phyloP scores from a whole-genome alignment of 2,113 vertebrate genomes.

The Gallinago paraguaiae region DNA sequence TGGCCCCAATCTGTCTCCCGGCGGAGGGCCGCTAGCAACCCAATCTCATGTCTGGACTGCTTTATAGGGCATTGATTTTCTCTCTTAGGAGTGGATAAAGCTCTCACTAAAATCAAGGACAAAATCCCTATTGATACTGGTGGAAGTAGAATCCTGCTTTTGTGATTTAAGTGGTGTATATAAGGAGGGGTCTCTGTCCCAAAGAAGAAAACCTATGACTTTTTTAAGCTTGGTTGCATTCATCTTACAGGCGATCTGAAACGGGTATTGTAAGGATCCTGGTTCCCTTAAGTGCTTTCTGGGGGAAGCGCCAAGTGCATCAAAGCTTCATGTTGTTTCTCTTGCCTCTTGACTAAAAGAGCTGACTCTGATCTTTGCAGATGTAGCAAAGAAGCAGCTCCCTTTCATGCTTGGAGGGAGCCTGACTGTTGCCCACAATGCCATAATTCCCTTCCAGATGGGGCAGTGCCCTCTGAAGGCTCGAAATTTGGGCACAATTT shows the following conservation, averaged over 20 bases:
- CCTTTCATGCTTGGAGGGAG: not conserved
- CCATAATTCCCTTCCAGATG: accelerated
- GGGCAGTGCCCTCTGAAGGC: not conserved
- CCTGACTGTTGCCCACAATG: not conserved
- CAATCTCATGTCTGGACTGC: not conserved
- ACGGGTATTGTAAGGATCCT: not conserved
- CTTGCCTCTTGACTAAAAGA: not conserved
- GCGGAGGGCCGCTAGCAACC: not conserved
- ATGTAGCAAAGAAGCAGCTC: not conserved
- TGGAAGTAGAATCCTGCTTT: not conserved
- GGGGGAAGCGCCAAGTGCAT: not conserved
- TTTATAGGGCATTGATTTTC: slow-evolving; percentile 20
- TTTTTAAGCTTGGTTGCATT: not conserved
- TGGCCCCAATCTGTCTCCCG: not conserved
- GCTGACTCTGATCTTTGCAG: not conserved
- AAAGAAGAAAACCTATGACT: not conserved
- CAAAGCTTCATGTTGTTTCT: not conserved
- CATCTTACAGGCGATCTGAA: not conserved
- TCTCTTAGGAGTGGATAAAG: not conserved
- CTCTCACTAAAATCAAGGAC: slow-evolving; percentile 6
- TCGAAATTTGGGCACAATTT: not conserved
- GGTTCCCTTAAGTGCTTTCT: slow-evolving; percentile 11
- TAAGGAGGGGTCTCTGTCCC: not conserved
- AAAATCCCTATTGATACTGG: slow-evolving; percentile 4
- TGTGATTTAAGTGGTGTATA: not conserved